Evolutionary conservation across 2,888 invertebrate species (phyloP), one percentile per base, ranked within the genome.

Genomic region (Orgyia antiqua): DNA sequence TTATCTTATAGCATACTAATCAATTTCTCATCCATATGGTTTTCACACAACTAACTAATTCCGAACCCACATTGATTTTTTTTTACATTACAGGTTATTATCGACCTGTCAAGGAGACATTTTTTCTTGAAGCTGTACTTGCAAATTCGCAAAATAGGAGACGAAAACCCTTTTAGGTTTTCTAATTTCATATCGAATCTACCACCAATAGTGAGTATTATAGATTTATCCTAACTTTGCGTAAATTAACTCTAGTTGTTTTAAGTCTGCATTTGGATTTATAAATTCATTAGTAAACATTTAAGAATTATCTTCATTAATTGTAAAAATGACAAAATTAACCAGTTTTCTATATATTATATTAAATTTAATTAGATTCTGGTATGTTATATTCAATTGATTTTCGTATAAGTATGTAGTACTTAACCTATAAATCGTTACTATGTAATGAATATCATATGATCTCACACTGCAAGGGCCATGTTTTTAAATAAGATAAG

Each of bases 11-110:
- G 4, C 10, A 23, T 49, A 51, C 24, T 39, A 11, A 29, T 26
- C 31, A 42, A 30, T 36, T 21, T 39, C 24, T 41, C 33, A 33
- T 34, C 26, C 19, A 28, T 41, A 15, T 41, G 10, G 31, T 33
- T 39, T 29, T 15, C 27, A n/a, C n/a, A n/a, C n/a, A n/a, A n/a
- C n/a, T n/a, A n/a, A n/a, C n/a, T n/a, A n/a, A n/a, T n/a, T n/a
- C n/a, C 62, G 67, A 54, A 42, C 43, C 56, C 68, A 76, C 78
- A 83, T 83, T 80, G 78, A 78, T 80, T 82, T 82, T 78, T 73
- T 68, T n/a, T n/a, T n/a, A n/a, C n/a, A 75, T 84, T 86, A 70
- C 84, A 86, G 84, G 84, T 84, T 84, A 84, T 70, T 82, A 80
- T 77, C 82, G 80, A 84, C 74, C 83, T 83, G 83, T 83, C 84